Evolutionary conservation across 1,140 invertebrate genomes (phyloP).

Genomic region (Drosophila sproati): DNA sequence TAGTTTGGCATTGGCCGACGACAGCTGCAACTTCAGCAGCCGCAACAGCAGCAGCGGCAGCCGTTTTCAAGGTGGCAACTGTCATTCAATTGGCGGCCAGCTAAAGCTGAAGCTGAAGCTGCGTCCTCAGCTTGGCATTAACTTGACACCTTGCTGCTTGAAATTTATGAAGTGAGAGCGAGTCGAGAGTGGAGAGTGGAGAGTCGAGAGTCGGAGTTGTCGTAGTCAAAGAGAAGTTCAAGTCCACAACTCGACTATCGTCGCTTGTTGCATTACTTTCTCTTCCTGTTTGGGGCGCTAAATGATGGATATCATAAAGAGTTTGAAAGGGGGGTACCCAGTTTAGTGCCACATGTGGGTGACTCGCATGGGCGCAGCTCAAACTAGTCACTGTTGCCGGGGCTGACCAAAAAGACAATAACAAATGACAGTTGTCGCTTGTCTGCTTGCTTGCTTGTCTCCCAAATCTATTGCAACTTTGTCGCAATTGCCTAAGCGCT

Average conservation of each 20-base stretch:
- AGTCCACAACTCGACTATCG: constrained; percentile 27
- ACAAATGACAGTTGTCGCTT: constrained; percentile 67
- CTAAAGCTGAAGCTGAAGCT: constrained; percentile 25
- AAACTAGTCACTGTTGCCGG: neutral
- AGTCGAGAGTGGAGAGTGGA: constrained; percentile 9
- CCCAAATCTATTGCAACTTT: constrained; percentile 17
- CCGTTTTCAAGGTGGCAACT: constrained; percentile 76
- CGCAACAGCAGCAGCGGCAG: constrained; percentile 35
- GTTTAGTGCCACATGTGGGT: constrained; percentile 35
- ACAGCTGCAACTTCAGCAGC: constrained; percentile 54
- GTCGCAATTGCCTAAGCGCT: constrained; percentile 41
- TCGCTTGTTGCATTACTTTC: constrained; percentile 73
- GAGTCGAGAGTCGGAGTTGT: neutral
- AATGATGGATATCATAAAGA: constrained; percentile 65
- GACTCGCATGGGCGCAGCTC: constrained; percentile 26
- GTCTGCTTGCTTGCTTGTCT: constrained; percentile 20
- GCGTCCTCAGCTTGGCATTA: constrained; percentile 68
- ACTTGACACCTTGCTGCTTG: constrained; percentile 74
- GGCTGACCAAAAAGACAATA: constrained; percentile 51
- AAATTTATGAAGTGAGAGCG: constrained; percentile 81
- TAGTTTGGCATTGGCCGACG: constrained; percentile 51
- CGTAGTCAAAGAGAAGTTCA: constrained; percentile 5
- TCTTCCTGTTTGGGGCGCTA: constrained; percentile 74
- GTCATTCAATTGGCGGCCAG: constrained; percentile 74
- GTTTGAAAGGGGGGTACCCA: neutral